Evolutionary conservation across 2,888 invertebrate species (phyloP).

Genomic region (Drosophila neutralis): DNA sequence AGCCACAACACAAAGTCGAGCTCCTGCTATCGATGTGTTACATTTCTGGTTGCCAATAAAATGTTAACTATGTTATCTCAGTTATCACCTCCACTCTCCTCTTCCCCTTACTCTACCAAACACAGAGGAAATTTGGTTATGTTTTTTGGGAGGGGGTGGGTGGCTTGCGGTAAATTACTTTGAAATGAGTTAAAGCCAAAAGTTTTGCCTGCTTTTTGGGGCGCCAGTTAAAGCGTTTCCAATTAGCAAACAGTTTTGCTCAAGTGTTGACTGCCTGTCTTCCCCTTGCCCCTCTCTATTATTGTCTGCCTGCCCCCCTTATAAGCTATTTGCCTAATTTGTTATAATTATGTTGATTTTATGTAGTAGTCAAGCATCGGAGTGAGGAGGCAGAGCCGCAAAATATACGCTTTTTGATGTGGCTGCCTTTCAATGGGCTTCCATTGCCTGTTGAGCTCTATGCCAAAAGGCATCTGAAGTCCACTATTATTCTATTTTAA

Average conservation of each 20-base stretch:
- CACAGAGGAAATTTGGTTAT: conserved; percentile 16
- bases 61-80: conserved; percentile 61
- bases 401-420: conserved; percentile 52
- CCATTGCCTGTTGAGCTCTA: conserved; percentile 2
- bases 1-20: conserved; percentile 20
- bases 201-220: conserved; percentile 44
- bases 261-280: conserved; percentile 30
- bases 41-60: conserved; percentile 79
- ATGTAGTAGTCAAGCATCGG: conserved; percentile 43
- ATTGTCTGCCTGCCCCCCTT: conserved; percentile 1
- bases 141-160: conserved; percentile 26
- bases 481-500: conserved; percentile 10
- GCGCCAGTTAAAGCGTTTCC: conserved; percentile 65
- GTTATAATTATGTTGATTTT: conserved; percentile 78
- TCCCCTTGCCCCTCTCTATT: not conserved
- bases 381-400: conserved; percentile 2
- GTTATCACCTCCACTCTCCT: conserved; percentile 2
- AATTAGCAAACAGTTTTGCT: conserved; percentile 61
- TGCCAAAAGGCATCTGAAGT: conserved; percentile 1
- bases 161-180: conserved; percentile 73
- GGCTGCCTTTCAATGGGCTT: conserved; percentile 22
- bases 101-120: not conserved
- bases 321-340: conserved; percentile 68
- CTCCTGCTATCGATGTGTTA: conserved; percentile 65
- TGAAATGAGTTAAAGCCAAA: conserved; percentile 67